phyloP scores from a whole-genome alignment of 2,797 vertebrate genomes.

The Sciaenops ocellatus region DNA sequence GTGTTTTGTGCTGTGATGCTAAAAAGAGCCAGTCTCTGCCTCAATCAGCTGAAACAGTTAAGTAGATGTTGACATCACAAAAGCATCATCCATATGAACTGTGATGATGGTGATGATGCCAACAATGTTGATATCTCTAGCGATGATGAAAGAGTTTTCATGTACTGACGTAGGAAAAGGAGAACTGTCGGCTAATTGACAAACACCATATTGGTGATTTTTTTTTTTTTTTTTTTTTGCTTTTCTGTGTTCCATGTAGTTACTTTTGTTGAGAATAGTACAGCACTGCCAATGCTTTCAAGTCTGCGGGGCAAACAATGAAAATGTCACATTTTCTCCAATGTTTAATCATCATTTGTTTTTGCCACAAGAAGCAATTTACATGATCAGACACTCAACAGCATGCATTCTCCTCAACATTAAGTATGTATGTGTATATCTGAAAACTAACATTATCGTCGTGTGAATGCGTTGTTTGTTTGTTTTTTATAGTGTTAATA shows the following conservation, averaged over 20 bases:
- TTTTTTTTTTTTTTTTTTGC: constrained; percentile 16
- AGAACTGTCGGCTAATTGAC: constrained; percentile 63
- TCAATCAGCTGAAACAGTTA: constrained; percentile 49
- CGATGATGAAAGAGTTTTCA: constrained; percentile 42
- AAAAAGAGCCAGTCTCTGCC: constrained; percentile 58
- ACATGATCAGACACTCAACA: constrained; percentile 56
- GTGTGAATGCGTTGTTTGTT: constrained; percentile 66
- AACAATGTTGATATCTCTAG: constrained; percentile 45
- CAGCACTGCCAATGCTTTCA: constrained; percentile 64
- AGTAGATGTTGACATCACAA: constrained; percentile 44
- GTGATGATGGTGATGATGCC: constrained; percentile 30
- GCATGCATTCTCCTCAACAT: constrained; percentile 70
- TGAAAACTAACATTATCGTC: constrained; percentile 69
- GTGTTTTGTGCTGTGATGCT: constrained; percentile 51
- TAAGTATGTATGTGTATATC: constrained; percentile 64
- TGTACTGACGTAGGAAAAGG: constrained; percentile 54
- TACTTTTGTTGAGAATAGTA: constrained; percentile 59
- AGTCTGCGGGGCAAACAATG: constrained; percentile 38
- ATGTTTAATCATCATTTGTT: constrained; percentile 40
- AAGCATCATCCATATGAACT: constrained; percentile 38
- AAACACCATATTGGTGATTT: constrained; percentile 82
- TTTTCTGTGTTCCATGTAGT: constrained; percentile 54
- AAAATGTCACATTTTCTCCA: constrained; percentile 47
- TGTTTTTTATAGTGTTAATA: constrained; percentile 72
- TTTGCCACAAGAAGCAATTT: constrained; percentile 49